Conservation (phyloP, 2,888 invertebrate species). For the Chrysolina oricalcia region DNA sequence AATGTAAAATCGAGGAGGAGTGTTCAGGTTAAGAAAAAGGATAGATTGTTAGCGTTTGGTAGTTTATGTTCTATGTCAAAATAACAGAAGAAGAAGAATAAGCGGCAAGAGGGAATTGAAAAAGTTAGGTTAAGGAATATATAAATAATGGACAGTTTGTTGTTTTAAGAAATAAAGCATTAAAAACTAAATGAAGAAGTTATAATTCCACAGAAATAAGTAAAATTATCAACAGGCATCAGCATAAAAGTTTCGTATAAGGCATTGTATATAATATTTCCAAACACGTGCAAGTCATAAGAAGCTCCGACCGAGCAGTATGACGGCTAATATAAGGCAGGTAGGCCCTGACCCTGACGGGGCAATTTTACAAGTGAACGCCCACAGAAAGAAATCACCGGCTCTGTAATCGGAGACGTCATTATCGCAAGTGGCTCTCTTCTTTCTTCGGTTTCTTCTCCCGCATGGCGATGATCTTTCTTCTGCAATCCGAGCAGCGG, state of each 20-base stretch:
- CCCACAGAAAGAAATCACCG: conserved; percentile 65
- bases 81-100: no score
- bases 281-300: conserved; percentile 36
- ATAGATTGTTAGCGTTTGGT: no score
- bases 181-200: no score
- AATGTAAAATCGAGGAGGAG: no score
- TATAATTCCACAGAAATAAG: no score
- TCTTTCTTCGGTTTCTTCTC: conserved; percentile 26
- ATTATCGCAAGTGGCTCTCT: conserved; percentile 56
- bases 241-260: conserved; percentile 5
- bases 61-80: no score
- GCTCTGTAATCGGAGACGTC: conserved; percentile 65
- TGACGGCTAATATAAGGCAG: conserved; percentile 58
- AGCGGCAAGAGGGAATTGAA: no score
- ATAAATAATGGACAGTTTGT: no score
- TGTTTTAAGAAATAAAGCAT: no score
- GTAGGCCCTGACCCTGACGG: conserved; percentile 65
- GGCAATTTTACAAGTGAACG: conserved; percentile 67
- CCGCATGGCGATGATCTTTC: conserved; percentile 15
- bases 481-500: background rate
- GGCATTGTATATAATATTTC: conserved; percentile 22
- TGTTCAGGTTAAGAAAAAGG: no score
- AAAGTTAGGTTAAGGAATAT: no score
- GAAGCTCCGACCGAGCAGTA: conserved; percentile 47
- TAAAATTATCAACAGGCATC: no score